Evolutionary conservation across 2,113 vertebrate genomes (phyloP).

Genomic region (Cyanocitta stelleri): DNA sequence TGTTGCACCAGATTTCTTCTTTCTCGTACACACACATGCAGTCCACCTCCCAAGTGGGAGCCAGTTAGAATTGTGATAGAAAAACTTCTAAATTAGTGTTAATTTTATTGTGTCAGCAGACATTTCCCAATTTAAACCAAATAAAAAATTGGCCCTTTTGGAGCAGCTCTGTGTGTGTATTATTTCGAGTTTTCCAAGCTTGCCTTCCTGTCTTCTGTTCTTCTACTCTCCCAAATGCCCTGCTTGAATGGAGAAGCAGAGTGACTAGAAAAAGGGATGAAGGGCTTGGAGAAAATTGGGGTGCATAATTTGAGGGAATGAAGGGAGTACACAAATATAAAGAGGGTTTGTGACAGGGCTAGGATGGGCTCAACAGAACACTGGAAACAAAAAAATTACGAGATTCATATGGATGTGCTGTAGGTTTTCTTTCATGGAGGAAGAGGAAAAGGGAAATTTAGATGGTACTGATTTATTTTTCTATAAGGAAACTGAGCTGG

Average conservation of each 20-base stretch:
- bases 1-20: background rate
- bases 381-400: background rate
- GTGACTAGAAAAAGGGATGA: background rate
- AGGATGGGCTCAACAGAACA: background rate
- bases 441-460: background rate
- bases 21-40: accelerated
- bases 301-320: background rate
- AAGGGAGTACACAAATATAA: background rate
- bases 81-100: background rate
- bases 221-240: background rate
- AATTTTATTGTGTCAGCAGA: background rate
- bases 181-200: background rate
- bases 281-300: background rate
- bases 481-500: background rate
- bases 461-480: background rate
- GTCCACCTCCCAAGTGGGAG: background rate
- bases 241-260: background rate
- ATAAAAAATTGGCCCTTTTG: background rate
- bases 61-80: background rate
- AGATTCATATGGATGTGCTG: background rate
- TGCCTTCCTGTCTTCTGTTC: background rate
- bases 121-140: background rate
- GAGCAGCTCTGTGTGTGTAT: background rate
- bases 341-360: background rate
- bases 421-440: background rate